Evolutionary conservation across 2,888 invertebrate genomes (phyloP).

Genomic region (Digitonthophagus gazella): DNA sequence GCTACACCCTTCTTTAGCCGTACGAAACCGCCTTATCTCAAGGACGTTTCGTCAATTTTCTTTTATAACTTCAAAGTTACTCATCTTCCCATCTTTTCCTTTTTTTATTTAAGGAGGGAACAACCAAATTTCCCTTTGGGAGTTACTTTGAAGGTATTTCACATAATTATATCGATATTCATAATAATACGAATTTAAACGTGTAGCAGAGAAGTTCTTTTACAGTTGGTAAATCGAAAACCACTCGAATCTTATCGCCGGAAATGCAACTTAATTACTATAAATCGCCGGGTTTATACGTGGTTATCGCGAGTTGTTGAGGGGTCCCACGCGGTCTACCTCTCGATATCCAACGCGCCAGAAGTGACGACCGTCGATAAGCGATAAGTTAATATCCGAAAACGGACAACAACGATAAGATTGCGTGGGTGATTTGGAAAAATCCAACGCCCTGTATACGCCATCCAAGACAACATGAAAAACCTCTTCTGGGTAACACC

Average conservation of each 20-base stretch:
- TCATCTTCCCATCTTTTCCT: neutral
- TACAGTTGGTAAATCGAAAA: neutral
- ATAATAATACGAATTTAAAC: neutral
- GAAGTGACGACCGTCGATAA: neutral
- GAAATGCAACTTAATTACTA: neutral
- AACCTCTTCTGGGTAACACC: neutral
- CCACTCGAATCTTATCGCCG: neutral
- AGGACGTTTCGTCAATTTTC: constrained; percentile 3
- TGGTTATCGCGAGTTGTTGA: neutral
- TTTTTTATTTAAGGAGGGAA: neutral
- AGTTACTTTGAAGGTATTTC: neutral
- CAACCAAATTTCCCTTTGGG: neutral
- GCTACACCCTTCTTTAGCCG: neutral
- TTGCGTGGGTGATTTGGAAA: neutral
- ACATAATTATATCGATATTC: neutral
- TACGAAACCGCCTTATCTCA: neutral
- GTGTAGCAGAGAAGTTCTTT: neutral
- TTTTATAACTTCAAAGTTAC: neutral
- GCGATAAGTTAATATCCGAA: neutral
- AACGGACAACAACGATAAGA: neutral
- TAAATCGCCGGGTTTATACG: neutral
- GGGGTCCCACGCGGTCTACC: neutral
- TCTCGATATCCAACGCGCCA: neutral
- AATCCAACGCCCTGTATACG: neutral
- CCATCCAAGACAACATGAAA: neutral